These are phyloP conservation scores for Anser brachyrhynchus DNA, from an alignment of 2,113 vertebrate genomes.

Conservation along the genomic window DNA sequence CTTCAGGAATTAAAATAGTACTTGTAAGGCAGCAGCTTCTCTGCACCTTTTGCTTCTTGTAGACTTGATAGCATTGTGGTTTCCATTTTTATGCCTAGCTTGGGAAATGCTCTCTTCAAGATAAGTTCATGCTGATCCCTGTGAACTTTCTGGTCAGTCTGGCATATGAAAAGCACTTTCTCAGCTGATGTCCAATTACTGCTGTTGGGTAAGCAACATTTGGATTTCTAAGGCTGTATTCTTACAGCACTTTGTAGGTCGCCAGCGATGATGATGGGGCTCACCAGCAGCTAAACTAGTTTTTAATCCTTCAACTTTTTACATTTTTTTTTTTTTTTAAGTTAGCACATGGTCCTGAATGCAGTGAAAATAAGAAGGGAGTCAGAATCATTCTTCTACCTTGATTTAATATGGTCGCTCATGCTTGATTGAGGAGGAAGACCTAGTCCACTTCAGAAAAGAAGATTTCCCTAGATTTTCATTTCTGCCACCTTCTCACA, in stretches of 20 bases:
- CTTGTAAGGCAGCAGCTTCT: not conserved
- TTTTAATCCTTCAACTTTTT: not conserved
- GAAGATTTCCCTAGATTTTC: not conserved
- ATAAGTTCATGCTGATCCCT: not conserved
- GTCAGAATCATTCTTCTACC: not conserved
- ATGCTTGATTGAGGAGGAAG: not conserved
- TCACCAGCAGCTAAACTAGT: not conserved
- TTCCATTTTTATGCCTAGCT: not conserved
- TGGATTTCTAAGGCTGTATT: not conserved
- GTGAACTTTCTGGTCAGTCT: not conserved
- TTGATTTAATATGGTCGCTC: not conserved
- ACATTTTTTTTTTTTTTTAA: too few species aligned
- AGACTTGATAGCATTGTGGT: not conserved
- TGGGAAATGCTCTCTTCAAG: not conserved
- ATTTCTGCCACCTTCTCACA: not conserved
- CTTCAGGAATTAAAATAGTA: not conserved
- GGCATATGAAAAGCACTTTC: not conserved
- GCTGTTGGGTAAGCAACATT: not conserved
- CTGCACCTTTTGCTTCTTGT: not conserved
- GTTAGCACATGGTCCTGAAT: not conserved
- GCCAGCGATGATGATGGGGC: not conserved
- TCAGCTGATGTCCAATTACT: not conserved
- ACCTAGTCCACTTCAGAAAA: not conserved
- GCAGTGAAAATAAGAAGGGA: not conserved
- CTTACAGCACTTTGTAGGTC: not conserved